Conservation (phyloP, 2,113 vertebrate species). For the Bettongia penicillata region DNA sequence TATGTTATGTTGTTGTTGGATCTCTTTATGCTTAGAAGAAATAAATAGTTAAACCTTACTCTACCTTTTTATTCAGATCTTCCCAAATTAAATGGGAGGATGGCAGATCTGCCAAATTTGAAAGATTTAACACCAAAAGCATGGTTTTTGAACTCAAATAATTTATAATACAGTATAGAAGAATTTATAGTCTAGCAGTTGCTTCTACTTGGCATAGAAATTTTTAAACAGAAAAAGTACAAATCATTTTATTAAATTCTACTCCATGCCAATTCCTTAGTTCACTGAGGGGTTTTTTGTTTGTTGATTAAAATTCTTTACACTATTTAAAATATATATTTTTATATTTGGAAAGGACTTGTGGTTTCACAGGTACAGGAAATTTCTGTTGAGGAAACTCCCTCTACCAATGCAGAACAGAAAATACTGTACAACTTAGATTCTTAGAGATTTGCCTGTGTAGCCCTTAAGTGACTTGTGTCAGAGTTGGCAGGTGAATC, state of each 20-base stretch:
- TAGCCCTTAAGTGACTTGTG: background rate
- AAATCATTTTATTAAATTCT: background rate
- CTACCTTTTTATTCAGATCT: slow-evolving; percentile 30
- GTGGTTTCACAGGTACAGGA: background rate
- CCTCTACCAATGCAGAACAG: background rate
- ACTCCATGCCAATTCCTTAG: background rate
- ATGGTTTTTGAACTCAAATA: background rate
- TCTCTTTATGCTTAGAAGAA: background rate
- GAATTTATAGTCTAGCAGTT: background rate
- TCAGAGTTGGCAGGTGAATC: background rate
- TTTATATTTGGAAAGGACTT: background rate
- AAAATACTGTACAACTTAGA: background rate
- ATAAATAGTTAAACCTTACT: background rate
- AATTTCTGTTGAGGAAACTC: background rate
- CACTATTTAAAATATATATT: background rate
- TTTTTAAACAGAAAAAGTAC: background rate
- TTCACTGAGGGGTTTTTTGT: background rate
- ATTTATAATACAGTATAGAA: background rate
- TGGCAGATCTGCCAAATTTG: slow-evolving; percentile 3
- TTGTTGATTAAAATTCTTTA: background rate
- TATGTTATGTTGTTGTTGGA: too few species aligned
- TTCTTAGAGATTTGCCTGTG: background rate
- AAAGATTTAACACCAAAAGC: background rate
- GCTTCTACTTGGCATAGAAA: background rate
- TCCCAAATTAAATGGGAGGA: slow-evolving; percentile 25